Conservation (phyloP, 2,797 vertebrate genomes). For the Rhynchotus rufescens region DNA sequence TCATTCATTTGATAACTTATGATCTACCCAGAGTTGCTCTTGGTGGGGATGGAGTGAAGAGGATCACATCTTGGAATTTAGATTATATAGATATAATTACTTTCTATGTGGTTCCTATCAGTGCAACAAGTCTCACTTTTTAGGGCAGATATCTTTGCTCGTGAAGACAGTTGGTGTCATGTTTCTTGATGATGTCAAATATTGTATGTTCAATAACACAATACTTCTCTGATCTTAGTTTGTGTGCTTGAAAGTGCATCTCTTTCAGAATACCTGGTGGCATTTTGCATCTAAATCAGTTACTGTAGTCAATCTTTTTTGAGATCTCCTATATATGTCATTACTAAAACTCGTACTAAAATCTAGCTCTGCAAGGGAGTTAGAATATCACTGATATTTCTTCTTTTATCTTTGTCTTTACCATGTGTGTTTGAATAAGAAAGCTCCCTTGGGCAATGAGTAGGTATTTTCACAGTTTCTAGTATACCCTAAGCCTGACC, state of each 20-base stretch:
- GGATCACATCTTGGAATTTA: not conserved
- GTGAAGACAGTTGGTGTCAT: not conserved
- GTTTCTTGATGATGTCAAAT: not conserved
- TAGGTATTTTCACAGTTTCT: not conserved
- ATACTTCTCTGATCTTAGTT: not conserved
- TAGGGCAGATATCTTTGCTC: not conserved
- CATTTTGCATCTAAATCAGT: not conserved
- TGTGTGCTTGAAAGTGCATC: not conserved
- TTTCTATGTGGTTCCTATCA: not conserved
- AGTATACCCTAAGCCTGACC: not conserved
- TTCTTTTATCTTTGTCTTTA: not conserved
- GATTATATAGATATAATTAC: not conserved
- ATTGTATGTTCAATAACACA: not conserved
- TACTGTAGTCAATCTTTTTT: not conserved
- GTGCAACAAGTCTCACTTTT: not conserved
- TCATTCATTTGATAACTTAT: not conserved
- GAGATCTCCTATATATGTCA: not conserved
- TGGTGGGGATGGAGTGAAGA: not conserved
- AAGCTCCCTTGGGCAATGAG: not conserved
- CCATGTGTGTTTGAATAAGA: not conserved
- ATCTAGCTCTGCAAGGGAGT: not conserved
- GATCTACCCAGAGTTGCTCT: not conserved
- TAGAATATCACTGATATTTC: not conserved
- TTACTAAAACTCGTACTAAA: not conserved
- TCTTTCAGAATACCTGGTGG: not conserved